phyloP scores from a whole-genome alignment of 2,113 vertebrate species.

The Irena cyanogastra region DNA sequence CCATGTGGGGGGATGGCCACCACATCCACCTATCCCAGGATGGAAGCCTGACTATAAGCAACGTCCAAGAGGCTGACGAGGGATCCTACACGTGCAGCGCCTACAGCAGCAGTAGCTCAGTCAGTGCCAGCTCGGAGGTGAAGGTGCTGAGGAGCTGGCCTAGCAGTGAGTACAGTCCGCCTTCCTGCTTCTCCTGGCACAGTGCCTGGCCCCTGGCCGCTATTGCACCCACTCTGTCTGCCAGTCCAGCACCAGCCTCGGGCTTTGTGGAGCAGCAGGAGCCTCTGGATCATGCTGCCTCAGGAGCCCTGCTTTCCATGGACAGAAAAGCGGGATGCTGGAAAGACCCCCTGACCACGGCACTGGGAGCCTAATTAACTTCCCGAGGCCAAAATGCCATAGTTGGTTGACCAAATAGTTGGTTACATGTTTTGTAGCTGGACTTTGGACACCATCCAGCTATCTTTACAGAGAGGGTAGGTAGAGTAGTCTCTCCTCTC shows the following conservation, averaged over 20 bases:
- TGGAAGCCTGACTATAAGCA: constrained; percentile 83
- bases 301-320: not conserved
- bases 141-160: constrained; percentile 70
- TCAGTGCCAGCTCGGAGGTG: constrained; percentile 89
- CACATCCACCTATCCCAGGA: constrained; percentile 78
- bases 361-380: not conserved
- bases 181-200: fast-evolving
- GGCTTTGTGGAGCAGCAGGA: not conserved
- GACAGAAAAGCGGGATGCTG: not conserved
- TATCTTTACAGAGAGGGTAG: not conserved
- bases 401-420: not conserved
- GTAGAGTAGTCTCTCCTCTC: not conserved
- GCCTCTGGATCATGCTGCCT: not conserved
- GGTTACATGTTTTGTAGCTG: not conserved
- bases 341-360: not conserved
- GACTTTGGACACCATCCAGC: not conserved
- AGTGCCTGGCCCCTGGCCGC: fast-evolving
- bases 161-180: constrained; percentile 33
- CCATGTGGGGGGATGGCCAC: constrained; percentile 77
- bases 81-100: constrained; percentile 92
- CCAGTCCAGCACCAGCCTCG: fast-evolving
- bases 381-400: not conserved
- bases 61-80: constrained; percentile 76
- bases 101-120: constrained; percentile 85
- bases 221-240: fast-evolving